Evolutionary conservation across 2,113 vertebrate genomes (phyloP), one percentile per base, ranked within the genome.

Genomic region (Spermophilus dauricus): DNA sequence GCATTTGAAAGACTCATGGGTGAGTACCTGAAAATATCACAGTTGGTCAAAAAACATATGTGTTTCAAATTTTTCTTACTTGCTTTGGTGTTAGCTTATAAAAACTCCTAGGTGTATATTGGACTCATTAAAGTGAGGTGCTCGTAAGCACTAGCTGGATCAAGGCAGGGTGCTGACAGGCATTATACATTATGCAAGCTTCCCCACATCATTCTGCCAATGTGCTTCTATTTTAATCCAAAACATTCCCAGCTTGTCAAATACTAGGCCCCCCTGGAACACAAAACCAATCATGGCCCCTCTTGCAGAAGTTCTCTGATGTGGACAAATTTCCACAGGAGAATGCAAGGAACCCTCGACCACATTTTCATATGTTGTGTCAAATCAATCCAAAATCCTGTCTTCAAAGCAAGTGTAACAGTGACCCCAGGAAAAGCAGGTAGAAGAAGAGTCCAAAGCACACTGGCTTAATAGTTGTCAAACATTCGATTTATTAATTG

Each of bases 71-170:
- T 89, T 95, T 97, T 96, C 90, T 97, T 92, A 96, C 92, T 95
- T 96, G 94, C 96, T 98, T 97, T 98, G 91, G 95, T 97, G 95
- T 97, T 95, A 97, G 88, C 96, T 96, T 98, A 97, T 98, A 97
- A 98, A 98, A 96, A 89, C 94, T 30, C 96, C 90, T 97, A 98
- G 98, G 97, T 98, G 96, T 97, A 97, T 98, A 98, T 97, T 98
- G 96, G 97, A 98, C 95, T 97, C 96, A 97, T 98, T 98, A 98
- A 98, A 97, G 8, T 72, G 77, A 96, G 89, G 92, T 81, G 77
- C 87, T 98, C 73, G 4, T 87, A 98, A 97, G 97, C 95, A 84
- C 91, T 10, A 72, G 56, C 67, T 96, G 26, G 0, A 93, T 90
- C 78, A 48, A 96, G 92, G 92, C 94, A 96, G 89, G 83, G 97